phyloP scores from a whole-genome alignment of 2,113 vertebrate genomes.

The Piprites chloris region DNA sequence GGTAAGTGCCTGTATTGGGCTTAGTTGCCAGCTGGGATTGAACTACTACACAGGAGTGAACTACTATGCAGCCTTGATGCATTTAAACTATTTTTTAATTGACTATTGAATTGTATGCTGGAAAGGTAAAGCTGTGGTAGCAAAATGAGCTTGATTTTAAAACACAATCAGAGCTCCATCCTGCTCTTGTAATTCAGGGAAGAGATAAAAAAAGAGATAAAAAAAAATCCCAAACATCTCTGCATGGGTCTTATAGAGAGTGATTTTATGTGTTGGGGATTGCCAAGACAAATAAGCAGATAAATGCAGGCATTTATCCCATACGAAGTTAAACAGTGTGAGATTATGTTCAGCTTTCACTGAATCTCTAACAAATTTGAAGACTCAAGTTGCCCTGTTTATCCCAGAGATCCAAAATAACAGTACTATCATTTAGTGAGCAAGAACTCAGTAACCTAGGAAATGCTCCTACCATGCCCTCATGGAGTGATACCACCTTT shows the following conservation, averaged over 20 bases:
- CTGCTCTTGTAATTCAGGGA: background rate
- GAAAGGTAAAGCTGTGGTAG: background rate
- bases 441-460: background rate
- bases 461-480: background rate
- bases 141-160: background rate
- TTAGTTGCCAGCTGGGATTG: background rate
- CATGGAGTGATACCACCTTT: background rate
- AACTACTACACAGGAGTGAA: background rate
- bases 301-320: background rate
- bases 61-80: background rate
- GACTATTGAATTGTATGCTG: background rate
- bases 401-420: background rate
- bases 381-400: background rate
- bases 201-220: background rate
- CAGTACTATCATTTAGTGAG: background rate
- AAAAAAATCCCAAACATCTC: background rate
- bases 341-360: background rate
- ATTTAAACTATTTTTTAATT: conserved; percentile 9
- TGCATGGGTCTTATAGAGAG: background rate
- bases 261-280: background rate
- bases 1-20: background rate
- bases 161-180: background rate
- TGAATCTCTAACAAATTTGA: background rate
- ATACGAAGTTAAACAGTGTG: background rate
- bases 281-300: background rate